A percentile compares a stretch with the other conserved stretches of the same genome.
phyloP scores from a whole-genome alignment of 1,140 invertebrate species.

The Acyrthosiphon pisum region DNA sequence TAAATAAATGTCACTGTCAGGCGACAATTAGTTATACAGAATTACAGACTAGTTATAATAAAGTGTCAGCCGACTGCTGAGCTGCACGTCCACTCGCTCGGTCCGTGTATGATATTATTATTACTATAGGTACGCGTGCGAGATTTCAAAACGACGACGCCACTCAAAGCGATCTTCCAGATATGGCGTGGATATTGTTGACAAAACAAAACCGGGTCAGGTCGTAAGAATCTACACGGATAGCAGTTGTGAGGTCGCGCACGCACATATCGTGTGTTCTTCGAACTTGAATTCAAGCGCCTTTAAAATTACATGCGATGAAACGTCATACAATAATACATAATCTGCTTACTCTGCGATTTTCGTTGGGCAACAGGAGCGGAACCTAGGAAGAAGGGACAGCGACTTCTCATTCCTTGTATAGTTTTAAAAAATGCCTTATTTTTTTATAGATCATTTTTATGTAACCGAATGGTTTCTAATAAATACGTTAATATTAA shows the following conservation, averaged over 20 bases:
- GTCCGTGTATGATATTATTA: not conserved
- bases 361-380: not conserved
- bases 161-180: slow-evolving; percentile 19
- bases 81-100: not conserved
- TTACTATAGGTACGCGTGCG: not conserved
- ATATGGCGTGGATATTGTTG: not conserved
- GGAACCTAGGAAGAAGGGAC: too few relatives aligned
- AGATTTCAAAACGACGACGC: slow-evolving; percentile 21
- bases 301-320: not conserved
- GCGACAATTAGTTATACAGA: not conserved
- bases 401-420: not conserved
- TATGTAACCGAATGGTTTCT: not conserved
- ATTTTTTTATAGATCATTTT: not conserved
- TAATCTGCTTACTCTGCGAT: not conserved
- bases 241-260: not conserved
- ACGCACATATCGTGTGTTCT: not conserved
- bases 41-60: not conserved
- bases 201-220: slow-evolving; percentile 33
- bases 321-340: not conserved
- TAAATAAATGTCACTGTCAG: slow-evolving; percentile 14
- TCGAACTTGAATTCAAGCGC: not conserved
- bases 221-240: not conserved
- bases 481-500: not conserved
- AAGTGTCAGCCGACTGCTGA: not conserved
- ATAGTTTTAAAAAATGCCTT: not conserved